These are phyloP conservation scores for Semnornis frantzii DNA, from an alignment of 2,113 vertebrate species.

Conservation along the genomic window DNA sequence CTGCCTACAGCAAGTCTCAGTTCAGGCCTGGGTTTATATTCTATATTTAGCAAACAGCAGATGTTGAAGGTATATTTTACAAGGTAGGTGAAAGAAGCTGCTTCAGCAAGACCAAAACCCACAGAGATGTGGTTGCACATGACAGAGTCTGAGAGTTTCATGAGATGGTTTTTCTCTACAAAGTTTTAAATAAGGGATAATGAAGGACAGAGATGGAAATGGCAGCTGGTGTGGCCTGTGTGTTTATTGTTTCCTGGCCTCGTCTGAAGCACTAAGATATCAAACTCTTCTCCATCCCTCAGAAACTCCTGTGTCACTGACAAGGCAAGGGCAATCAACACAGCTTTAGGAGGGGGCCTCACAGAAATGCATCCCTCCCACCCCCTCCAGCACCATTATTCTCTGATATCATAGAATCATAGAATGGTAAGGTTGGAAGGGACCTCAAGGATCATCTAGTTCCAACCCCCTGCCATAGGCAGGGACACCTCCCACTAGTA, in stretches of 20 bases:
- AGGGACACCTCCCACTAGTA: no score
- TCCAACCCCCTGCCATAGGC: no score
- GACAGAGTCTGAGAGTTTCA: background rate
- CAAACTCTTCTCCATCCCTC: background rate
- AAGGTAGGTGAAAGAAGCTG: background rate
- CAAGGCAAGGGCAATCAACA: background rate
- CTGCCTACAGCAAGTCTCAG: background rate
- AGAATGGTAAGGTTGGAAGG: no score
- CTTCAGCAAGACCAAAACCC: background rate
- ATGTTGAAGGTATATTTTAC: background rate
- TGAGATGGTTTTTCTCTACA: background rate
- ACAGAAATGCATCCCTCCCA: background rate
- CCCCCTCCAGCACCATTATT: background rate
- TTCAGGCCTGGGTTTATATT: background rate
- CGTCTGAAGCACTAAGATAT: background rate
- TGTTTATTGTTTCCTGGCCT: background rate
- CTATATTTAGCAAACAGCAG: background rate
- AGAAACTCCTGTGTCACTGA: background rate
- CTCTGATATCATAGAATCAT: background rate
- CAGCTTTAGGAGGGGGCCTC: background rate
- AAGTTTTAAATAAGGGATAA: background rate
- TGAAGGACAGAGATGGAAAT: background rate
- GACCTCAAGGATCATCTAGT: no score
- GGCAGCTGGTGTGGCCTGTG: background rate
- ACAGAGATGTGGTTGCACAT: accelerated